These are phyloP conservation scores for Thereva nobilitata DNA, from an alignment of 2,888 invertebrate species.

Conservation along the genomic window DNA sequence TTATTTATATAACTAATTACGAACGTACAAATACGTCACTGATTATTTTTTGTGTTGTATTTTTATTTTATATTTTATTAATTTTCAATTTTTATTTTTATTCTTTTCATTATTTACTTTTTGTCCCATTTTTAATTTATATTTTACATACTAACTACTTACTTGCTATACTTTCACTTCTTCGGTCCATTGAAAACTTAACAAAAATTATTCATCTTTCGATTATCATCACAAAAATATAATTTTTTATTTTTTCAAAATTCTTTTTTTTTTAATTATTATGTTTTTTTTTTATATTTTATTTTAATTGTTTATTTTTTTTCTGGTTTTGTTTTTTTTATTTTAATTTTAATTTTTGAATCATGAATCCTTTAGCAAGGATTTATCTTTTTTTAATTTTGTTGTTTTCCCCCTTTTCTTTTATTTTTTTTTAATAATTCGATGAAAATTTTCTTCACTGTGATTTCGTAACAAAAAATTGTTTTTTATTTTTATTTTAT, in stretches of 20 bases:
- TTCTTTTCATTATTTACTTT: too few relatives aligned
- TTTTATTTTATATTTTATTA: too few relatives aligned
- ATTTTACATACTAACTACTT: constrained; percentile 31
- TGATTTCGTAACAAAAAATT: neutral
- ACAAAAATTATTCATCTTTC: constrained; percentile 24
- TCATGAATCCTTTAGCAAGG: neutral
- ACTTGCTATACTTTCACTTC: constrained; percentile 10
- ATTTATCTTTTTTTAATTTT: neutral
- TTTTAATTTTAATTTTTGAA: neutral
- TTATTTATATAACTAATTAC: constrained; percentile 6
- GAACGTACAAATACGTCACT: constrained; percentile 25
- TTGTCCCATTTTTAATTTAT: neutral
- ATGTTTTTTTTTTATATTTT: constrained; percentile 12
- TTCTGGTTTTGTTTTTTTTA: neutral
- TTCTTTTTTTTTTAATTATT: neutral
- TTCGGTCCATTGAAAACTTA: constrained; percentile 3
- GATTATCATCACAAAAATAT: constrained; percentile 32
- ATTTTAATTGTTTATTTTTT: constrained; percentile 20
- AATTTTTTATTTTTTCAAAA: constrained; percentile 17
- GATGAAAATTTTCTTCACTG: neutral
- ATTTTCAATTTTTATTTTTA: too few relatives aligned
- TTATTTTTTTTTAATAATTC: neutral
- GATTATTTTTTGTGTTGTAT: constrained; percentile 14
- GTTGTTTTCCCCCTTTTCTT: neutral
- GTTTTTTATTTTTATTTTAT: neutral